Evolutionary conservation across 2,113 vertebrate species (phyloP), one percentile per base, ranked within the genome.

Genomic region (Cyprinodon tularosa): DNA sequence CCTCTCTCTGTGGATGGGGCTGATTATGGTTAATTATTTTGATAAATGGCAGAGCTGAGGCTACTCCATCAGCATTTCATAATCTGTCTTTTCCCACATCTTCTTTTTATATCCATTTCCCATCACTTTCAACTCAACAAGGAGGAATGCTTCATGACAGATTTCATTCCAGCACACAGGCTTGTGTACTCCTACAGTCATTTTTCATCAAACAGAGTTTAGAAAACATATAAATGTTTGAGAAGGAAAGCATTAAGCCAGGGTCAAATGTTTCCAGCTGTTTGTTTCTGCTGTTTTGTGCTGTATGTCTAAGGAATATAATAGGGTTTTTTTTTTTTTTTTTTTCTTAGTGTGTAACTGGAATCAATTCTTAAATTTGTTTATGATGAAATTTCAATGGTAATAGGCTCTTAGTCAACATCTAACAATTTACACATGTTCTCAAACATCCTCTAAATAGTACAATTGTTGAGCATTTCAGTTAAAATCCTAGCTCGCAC

Each of bases 1-100:
- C 78, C 61, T 53, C 59, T 74, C 89, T 93, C 83, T 81, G 89
- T 66, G 86, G 90, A 93, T 88, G 64, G 63, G 29, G 79, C 85
- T 91, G 91, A 94, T 94, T 92, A 92, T 88, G 84, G 87, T 89
- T 94, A 91, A 94, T 95, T 93, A 94, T 81, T 88, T 88, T 91
- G 93, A 94, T 94, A 86, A 92, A 94, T 93, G 89, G 82, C 65
- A 70, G 80, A 76, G 81, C 89, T 90, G 83, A 85, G 82, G 86
- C 78, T 85, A 80, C 86, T 93, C 90, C 89, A 91, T 94, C 93
- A 93, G 88, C 76, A 88, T 84, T 92, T 90, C 72, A 88, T 82
- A 89, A 93, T 90, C 79, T 84, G 74, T 89, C 87, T 75, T 78
- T 84, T 68, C 82, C 78, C 83, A 62, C 72, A 76, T 66, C 71